Conservation (phyloP, 2,797 vertebrate species). For the Trematomus bernacchii region DNA sequence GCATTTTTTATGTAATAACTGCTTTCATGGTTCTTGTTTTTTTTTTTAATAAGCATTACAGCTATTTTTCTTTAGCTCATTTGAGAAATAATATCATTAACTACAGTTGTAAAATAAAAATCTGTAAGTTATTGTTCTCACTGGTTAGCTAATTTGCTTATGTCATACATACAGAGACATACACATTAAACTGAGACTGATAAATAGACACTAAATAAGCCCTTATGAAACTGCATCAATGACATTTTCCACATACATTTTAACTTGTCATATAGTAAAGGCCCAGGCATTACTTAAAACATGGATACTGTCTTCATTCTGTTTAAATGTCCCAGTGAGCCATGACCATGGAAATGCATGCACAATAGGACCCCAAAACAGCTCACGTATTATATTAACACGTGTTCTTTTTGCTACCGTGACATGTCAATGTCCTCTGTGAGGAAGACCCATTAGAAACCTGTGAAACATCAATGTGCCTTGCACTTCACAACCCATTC, state of each 20-base stretch:
- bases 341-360: neutral
- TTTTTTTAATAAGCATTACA: neutral
- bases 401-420: neutral
- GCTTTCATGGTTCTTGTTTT: neutral
- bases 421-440: conserved; percentile 10
- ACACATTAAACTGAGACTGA: neutral
- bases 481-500: neutral
- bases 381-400: neutral
- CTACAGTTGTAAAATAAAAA: neutral
- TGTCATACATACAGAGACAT: neutral
- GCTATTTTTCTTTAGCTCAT: neutral
- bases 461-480: neutral
- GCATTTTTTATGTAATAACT: neutral
- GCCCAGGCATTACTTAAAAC: neutral
- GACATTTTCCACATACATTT: neutral
- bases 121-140: neutral
- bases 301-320: neutral
- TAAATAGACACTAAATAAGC: neutral
- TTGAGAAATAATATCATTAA: too few relatives aligned
- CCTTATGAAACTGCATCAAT: neutral
- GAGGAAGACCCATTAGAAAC: neutral
- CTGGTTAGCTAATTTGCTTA: neutral
- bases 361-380: neutral
- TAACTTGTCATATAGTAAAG: neutral
- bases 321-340: neutral